phyloP scores from a whole-genome alignment of 2,888 invertebrate species.

The Anorthoa munda region DNA sequence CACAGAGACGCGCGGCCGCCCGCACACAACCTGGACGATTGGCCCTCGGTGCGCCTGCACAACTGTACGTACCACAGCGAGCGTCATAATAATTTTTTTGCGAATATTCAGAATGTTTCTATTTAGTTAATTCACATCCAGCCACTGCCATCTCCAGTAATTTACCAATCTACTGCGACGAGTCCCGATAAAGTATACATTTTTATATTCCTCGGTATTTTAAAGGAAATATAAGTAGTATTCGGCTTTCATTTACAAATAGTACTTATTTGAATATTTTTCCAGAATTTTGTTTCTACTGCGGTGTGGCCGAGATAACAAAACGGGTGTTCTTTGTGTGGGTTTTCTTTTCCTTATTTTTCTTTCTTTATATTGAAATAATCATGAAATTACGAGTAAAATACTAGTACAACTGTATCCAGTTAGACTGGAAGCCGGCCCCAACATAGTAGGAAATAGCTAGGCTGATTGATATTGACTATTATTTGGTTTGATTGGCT shows the following conservation, averaged over 20 bases:
- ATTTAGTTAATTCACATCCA: not conserved
- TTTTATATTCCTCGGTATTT: not conserved
- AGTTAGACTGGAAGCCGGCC: not conserved
- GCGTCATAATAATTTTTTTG: not conserved
- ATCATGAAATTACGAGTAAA: too few species aligned
- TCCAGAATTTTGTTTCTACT: constrained; percentile 71
- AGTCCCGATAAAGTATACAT: not conserved
- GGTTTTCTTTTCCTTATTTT: constrained; percentile 35
- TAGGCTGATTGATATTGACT: not conserved
- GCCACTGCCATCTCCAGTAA: not conserved
- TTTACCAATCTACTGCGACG: not conserved
- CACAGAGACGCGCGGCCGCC: constrained; percentile 34
- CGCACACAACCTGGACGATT: constrained; percentile 69
- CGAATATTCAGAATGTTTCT: not conserved
- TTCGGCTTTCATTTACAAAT: not conserved
- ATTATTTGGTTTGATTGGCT: too few species aligned
- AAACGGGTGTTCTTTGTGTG: constrained; percentile 72
- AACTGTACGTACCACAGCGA: constrained; percentile 62
- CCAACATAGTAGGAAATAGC: not conserved
- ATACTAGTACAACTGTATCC: not conserved
- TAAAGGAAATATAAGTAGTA: not conserved
- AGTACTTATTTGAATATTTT: constrained; percentile 48
- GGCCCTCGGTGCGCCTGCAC: constrained; percentile 82
- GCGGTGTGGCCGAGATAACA: constrained; percentile 72
- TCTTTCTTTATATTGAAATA: not conserved